A percentile compares a stretch with the other conserved stretches of the same genome.
phyloP scores from a whole-genome alignment of 2,797 vertebrate genomes.

The Schizopygopsis pylzovi region DNA sequence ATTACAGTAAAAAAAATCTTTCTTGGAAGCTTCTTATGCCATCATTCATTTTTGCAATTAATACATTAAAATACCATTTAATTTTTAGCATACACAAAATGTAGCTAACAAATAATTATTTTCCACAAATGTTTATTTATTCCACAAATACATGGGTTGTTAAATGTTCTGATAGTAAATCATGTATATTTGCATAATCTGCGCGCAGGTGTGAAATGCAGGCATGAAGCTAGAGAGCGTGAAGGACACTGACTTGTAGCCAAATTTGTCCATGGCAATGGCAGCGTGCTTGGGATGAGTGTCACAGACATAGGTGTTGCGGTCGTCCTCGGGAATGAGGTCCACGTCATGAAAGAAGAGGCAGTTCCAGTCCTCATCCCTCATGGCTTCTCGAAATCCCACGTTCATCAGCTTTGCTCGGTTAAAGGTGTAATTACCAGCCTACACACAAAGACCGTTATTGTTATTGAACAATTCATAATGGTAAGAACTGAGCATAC shows the following conservation, averaged over 20 bases:
- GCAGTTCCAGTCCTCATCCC: conserved; percentile 86
- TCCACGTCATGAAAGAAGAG: conserved; percentile 88
- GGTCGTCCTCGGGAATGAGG: conserved; percentile 86
- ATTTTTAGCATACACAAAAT: not conserved
- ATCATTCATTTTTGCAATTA: not conserved
- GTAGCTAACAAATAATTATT: not conserved
- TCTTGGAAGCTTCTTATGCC: not conserved
- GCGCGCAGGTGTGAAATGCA: not conserved
- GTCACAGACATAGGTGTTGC: conserved; percentile 83
- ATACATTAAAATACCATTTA: not conserved
- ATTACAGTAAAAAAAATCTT: not conserved
- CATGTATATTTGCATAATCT: not conserved
- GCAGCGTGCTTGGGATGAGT: conserved; percentile 82
- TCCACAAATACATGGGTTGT: not conserved
- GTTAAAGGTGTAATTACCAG: conserved; percentile 82
- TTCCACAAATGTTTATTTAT: not conserved
- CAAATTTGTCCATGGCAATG: conserved; percentile 87
- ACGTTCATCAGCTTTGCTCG: conserved; percentile 84
- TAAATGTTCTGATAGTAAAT: not conserved
- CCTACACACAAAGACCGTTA: conserved; percentile 64
- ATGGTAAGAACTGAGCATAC: not conserved
- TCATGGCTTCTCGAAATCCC: conserved; percentile 86
- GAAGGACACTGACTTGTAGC: conserved; percentile 80
- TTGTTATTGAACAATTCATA: not conserved
- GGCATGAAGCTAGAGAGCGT: not conserved